Evolutionary conservation across 1,140 invertebrate species (phyloP).

Genomic region (Nymphalis io): DNA sequence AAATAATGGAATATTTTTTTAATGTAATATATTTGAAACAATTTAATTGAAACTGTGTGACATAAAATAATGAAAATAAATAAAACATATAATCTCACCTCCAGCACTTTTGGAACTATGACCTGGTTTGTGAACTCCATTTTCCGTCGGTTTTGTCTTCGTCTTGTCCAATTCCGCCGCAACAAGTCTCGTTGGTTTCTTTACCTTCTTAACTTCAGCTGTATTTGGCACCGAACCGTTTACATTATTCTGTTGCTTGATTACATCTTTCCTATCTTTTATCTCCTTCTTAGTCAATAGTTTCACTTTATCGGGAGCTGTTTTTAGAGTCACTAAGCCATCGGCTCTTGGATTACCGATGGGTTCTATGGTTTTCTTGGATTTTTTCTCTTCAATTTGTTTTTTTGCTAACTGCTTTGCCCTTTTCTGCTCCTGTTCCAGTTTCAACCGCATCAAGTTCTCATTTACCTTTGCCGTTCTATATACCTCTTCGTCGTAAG

Average conservation of each 20-base stretch:
- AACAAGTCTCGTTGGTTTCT: constrained; percentile 56
- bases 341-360: constrained; percentile 67
- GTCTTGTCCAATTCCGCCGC: constrained; percentile 61
- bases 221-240: constrained; percentile 55
- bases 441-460: constrained; percentile 78
- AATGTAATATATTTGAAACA: background rate
- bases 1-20: background rate
- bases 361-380: constrained; percentile 55
- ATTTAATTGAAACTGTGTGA: too few species aligned
- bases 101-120: constrained; percentile 53
- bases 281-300: constrained; percentile 74
- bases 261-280: constrained; percentile 76
- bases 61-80: too few species aligned
- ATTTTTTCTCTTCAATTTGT: constrained; percentile 56
- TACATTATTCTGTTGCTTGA: constrained; percentile 67
- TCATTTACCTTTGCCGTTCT: constrained; percentile 81
- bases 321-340: constrained; percentile 60
- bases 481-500: constrained; percentile 73
- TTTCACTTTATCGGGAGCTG: constrained; percentile 72
- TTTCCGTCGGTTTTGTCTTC: constrained; percentile 61
- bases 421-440: constrained; percentile 69
- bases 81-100: constrained; percentile 23
- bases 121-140: constrained; percentile 52
- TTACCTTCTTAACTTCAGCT: constrained; percentile 63
- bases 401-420: constrained; percentile 62